phyloP scores from a whole-genome alignment of 2,888 invertebrate genomes.

The Silvanus unidentatus region DNA sequence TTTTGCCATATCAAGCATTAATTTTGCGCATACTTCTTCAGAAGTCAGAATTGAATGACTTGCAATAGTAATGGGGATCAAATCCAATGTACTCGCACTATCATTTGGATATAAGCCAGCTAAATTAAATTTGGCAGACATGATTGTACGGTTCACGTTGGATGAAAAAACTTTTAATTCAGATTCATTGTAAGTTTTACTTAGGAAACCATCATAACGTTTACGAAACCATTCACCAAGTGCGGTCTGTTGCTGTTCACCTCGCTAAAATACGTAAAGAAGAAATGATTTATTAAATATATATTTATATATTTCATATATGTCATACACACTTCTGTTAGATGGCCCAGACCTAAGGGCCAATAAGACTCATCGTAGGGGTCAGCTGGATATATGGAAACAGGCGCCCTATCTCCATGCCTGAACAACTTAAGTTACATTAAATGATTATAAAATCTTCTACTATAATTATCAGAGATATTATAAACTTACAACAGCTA shows the following conservation, averaged over 20 bases:
- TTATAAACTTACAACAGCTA: too few relatives aligned
- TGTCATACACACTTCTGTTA: neutral
- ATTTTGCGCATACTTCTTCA: constrained; percentile 12
- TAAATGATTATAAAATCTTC: too few relatives aligned
- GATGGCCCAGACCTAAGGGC: neutral
- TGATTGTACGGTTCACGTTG: constrained; percentile 77
- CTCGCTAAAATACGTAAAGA: constrained; percentile 37
- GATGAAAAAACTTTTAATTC: constrained; percentile 62
- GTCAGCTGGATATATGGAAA: neutral
- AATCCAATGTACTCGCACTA: constrained; percentile 63
- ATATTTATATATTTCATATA: too few relatives aligned
- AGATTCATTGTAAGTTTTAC: constrained; percentile 45
- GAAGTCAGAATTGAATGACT: constrained; percentile 44
- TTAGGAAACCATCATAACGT: constrained; percentile 1
- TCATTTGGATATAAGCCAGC: constrained; percentile 63
- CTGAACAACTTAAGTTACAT: neutral
- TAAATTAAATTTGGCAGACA: constrained; percentile 74
- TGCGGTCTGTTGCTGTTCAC: neutral
- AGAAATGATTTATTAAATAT: too few relatives aligned
- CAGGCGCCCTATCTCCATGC: neutral
- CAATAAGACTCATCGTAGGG: neutral
- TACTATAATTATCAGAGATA: too few relatives aligned
- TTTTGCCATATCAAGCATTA: constrained; percentile 8
- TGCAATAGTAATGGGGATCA: constrained; percentile 64
- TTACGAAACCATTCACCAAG: constrained; percentile 1